Conservation (phyloP, 1,140 invertebrate species). For the Drosophila sucinea region DNA sequence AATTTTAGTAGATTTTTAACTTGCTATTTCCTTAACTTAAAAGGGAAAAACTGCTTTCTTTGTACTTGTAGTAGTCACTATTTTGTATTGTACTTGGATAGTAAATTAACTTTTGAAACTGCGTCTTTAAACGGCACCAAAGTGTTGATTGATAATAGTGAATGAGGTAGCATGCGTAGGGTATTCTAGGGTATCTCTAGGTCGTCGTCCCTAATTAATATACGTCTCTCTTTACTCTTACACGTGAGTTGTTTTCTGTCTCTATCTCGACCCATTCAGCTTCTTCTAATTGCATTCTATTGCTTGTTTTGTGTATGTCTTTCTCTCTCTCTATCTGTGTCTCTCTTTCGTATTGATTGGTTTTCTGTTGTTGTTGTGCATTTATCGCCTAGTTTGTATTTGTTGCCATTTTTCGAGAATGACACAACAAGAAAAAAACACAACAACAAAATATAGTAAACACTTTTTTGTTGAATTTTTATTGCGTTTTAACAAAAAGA, state of each 20-base stretch:
- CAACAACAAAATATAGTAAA: constrained; percentile 34
- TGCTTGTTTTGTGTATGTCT: constrained; percentile 34
- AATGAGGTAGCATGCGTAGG: too few relatives aligned
- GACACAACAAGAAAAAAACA: constrained; percentile 23
- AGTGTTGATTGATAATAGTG: too few relatives aligned
- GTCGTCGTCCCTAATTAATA: constrained; percentile 29
- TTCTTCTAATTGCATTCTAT: constrained; percentile 57
- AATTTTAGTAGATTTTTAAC: too few relatives aligned
- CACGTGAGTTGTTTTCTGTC: constrained; percentile 11
- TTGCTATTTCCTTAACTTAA: too few relatives aligned
- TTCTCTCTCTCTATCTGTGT: background rate
- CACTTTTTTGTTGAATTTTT: constrained; percentile 44
- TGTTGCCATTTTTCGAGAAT: constrained; percentile 68
- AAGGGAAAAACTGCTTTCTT: too few relatives aligned
- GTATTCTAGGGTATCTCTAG: constrained; percentile 23
- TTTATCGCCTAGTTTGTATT: constrained; percentile 77
- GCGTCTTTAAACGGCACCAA: too few relatives aligned
- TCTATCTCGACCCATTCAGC: constrained; percentile 9
- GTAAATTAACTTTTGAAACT: too few relatives aligned
- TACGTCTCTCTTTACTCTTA: background rate
- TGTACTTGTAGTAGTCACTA: too few relatives aligned
- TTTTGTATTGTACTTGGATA: too few relatives aligned
- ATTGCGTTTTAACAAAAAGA: constrained; percentile 39
- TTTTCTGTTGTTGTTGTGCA: constrained; percentile 52
- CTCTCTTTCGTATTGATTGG: constrained; percentile 58